A percentile compares a stretch with the other conserved stretches of the same genome.
Evolutionary conservation across 2,113 vertebrate species (phyloP).

Genomic region (Panthera uncia): DNA sequence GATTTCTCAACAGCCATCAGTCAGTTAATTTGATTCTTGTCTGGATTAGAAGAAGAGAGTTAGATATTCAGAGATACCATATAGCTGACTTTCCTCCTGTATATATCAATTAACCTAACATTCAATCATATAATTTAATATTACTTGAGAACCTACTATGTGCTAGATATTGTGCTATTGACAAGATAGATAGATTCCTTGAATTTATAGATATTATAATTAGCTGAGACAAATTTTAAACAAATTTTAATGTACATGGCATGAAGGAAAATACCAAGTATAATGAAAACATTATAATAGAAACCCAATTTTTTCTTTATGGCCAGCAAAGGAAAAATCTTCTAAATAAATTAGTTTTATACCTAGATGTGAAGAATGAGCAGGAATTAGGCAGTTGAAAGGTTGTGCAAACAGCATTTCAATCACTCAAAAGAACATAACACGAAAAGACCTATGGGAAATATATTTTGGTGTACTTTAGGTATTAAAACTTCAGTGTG

Average conservation of each 20-base stretch:
- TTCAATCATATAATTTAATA: background rate
- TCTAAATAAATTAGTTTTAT: slow-evolving; percentile 2
- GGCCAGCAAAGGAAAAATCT: background rate
- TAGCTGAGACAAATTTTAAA: background rate
- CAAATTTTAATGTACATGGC: background rate
- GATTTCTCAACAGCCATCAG: background rate
- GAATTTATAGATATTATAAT: background rate
- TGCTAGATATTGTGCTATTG: background rate
- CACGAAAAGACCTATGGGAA: background rate
- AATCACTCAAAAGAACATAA: background rate
- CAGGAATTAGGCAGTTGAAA: background rate
- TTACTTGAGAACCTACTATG: background rate
- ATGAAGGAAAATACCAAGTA: background rate
- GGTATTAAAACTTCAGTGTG: background rate
- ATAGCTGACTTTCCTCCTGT: background rate
- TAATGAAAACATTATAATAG: background rate
- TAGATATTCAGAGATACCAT: background rate
- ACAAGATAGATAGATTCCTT: background rate
- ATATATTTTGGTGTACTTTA: background rate
- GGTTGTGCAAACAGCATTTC: background rate
- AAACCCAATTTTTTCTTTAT: background rate
- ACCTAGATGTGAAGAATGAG: background rate
- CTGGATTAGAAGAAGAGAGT: background rate
- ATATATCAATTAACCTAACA: background rate
- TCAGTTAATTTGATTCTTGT: background rate